Percentiles rank a stretch among this genome's conserved stretches.
Evolutionary conservation across 2,888 invertebrate species (phyloP).

Genomic region (Hypercompe scribonia): DNA sequence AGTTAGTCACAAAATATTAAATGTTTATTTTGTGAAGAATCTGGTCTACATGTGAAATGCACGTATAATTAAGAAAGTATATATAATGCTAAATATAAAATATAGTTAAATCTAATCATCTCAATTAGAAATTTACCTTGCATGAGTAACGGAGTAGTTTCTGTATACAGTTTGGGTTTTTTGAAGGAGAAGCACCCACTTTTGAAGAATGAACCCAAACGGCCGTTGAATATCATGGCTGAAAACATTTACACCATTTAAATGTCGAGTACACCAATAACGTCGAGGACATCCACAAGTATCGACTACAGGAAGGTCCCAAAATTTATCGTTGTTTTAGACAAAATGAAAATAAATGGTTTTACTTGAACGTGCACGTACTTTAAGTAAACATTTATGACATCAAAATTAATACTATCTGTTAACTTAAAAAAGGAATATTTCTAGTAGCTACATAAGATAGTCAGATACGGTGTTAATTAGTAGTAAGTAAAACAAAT

Average conservation of each 20-base stretch:
- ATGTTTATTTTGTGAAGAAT: too few species aligned
- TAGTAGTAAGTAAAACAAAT: constrained; percentile 9
- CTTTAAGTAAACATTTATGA: not conserved
- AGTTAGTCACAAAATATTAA: too few species aligned
- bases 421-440: not conserved
- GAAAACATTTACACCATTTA: not conserved
- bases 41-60: too few species aligned
- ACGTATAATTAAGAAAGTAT: too few species aligned
- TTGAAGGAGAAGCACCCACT: constrained; percentile 79
- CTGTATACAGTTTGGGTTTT: constrained; percentile 85
- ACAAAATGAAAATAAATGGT: not conserved
- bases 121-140: constrained; percentile 61
- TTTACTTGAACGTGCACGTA: too few species aligned
- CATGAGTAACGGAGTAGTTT: constrained; percentile 77
- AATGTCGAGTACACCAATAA: not conserved
- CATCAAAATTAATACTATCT: too few species aligned
- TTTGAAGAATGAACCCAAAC: constrained; percentile 83
- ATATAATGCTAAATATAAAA: not conserved
- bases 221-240: constrained; percentile 90
- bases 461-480: not conserved
- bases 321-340: not conserved
- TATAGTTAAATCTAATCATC: not conserved
- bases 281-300: not conserved
- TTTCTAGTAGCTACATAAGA: not conserved
- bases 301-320: too few species aligned